Conservation (phyloP, 2,113 vertebrate species). For the Oreamnos americanus region DNA sequence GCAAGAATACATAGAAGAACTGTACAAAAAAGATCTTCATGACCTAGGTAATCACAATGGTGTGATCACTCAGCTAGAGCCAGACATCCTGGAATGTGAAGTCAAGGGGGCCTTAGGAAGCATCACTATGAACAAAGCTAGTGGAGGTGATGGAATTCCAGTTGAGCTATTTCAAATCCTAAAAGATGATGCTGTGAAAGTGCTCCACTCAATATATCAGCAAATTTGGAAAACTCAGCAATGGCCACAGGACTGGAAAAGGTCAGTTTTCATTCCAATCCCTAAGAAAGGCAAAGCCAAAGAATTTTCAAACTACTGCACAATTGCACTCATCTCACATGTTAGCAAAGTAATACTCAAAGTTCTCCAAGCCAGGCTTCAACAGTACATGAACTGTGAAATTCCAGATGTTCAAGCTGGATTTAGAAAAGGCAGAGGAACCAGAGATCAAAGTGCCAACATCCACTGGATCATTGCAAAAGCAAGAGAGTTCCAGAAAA, state of each 20-base stretch:
- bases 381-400: background rate
- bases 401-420: background rate
- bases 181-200: background rate
- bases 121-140: background rate
- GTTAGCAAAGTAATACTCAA: background rate
- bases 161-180: background rate
- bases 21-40: background rate
- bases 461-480: accelerated
- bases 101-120: background rate
- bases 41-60: background rate
- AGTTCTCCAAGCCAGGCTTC: background rate
- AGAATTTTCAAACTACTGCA: background rate
- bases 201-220: background rate
- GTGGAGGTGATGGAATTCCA: background rate
- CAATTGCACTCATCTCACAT: background rate
- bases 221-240: background rate
- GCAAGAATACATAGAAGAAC: background rate
- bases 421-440: background rate
- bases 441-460: background rate
- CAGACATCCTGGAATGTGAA: background rate
- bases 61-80: background rate
- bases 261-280: background rate
- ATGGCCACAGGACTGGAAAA: background rate
- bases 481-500: background rate
- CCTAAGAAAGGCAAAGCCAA: background rate